These are phyloP conservation scores for Diorhabda sublineata DNA, from an alignment of 1,140 invertebrate species.

Conservation along the genomic window DNA sequence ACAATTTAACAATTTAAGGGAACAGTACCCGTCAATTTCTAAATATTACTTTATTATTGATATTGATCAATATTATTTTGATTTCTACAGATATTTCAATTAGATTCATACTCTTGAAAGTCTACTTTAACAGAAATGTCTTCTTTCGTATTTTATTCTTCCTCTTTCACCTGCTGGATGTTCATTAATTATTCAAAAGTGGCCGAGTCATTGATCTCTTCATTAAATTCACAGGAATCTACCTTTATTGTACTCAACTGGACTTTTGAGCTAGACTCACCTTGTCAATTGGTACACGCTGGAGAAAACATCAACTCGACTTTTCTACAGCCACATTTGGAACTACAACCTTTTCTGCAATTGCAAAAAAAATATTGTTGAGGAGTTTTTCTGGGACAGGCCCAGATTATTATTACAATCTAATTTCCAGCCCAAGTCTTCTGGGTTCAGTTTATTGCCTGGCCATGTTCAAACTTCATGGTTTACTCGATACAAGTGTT, in stretches of 20 bases:
- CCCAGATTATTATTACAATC: neutral
- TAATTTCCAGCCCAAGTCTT: neutral
- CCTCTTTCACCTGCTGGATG: neutral
- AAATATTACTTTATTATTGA: neutral
- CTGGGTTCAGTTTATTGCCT: neutral
- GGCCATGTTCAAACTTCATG: neutral
- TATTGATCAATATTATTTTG: neutral
- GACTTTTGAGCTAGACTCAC: neutral
- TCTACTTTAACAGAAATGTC: neutral
- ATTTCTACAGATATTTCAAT: neutral
- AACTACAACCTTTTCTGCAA: neutral
- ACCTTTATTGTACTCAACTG: neutral
- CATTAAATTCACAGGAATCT: neutral
- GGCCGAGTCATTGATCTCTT: neutral
- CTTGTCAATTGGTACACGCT: neutral
- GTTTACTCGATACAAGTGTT: neutral
- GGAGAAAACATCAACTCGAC: neutral
- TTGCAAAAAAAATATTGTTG: neutral
- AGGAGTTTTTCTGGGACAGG: neutral
- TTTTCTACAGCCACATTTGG: slow-evolving; percentile 3
- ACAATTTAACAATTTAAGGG: too few relatives aligned
- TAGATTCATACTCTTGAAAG: neutral
- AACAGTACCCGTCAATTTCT: too few relatives aligned
- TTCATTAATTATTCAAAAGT: neutral
- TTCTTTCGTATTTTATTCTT: neutral